Evolutionary conservation across 1,140 invertebrate species (phyloP).

Genomic region (Pogonus chalceus): DNA sequence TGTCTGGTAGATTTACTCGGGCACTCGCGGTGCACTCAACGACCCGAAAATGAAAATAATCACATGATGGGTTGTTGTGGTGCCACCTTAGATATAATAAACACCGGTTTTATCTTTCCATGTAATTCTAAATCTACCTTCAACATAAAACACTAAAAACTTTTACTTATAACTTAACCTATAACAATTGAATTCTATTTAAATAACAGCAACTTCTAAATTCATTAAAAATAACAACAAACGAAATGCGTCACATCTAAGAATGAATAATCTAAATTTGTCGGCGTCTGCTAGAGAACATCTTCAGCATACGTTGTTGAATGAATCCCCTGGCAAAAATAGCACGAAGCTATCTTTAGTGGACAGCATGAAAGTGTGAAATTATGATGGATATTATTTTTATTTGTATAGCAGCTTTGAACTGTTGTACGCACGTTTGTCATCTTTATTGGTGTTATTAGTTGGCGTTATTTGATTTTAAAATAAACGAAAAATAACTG

Average conservation of each 20-base stretch:
- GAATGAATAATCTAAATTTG: too few species aligned
- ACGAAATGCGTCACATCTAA: too few species aligned
- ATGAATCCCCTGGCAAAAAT: neutral
- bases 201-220: too few species aligned
- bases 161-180: too few species aligned
- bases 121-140: neutral
- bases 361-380: neutral
- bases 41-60: constrained; percentile 5
- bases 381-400: constrained; percentile 6
- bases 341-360: neutral
- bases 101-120: too few species aligned
- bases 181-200: too few species aligned
- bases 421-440: neutral
- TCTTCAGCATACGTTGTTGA: neutral
- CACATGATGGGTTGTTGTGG: neutral
- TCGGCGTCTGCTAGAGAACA: too few species aligned
- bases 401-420: neutral
- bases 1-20: constrained; percentile 4
- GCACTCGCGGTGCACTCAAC: constrained; percentile 1
- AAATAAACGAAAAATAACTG: too few species aligned
- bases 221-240: too few species aligned
- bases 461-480: too few species aligned
- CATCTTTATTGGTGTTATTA: neutral
- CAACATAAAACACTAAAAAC: neutral
- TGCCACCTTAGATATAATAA: too few species aligned